These are phyloP conservation scores for Amphiprion clarkii DNA, from an alignment of 2,797 vertebrate genomes.

Conservation along the genomic window DNA sequence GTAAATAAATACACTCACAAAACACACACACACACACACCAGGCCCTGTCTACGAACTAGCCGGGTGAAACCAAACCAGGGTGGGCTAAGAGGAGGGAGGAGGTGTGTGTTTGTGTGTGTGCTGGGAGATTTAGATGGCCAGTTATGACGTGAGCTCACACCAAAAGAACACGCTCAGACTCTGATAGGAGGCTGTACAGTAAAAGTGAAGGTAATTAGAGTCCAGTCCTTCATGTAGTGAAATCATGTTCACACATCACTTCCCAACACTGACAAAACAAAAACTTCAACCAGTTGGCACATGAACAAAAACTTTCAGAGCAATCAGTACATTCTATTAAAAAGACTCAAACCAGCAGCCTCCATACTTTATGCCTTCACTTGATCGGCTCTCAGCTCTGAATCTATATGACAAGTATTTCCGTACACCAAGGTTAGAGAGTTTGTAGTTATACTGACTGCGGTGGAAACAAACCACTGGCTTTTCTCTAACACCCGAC, in stretches of 20 bases:
- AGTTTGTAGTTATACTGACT: too few relatives aligned
- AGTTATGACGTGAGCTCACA: conserved; percentile 32
- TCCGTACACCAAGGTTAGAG: too few relatives aligned
- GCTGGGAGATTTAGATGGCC: conserved; percentile 21
- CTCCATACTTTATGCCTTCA: too few relatives aligned
- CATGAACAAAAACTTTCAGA: not conserved
- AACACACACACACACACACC: conserved; percentile 32
- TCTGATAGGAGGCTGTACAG: conserved; percentile 33
- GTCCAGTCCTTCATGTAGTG: conserved; percentile 31
- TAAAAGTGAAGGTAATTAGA: conserved; percentile 65
- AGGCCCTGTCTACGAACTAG: conserved; percentile 70
- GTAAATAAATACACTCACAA: conserved; percentile 68
- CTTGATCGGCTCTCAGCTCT: too few relatives aligned
- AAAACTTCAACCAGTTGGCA: conserved; percentile 10
- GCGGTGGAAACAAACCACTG: too few relatives aligned
- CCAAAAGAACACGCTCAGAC: conserved; percentile 18
- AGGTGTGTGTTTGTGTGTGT: conserved; percentile 24
- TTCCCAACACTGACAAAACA: conserved; percentile 15
- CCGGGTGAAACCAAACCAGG: conserved; percentile 70
- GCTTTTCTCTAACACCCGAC: too few relatives aligned
- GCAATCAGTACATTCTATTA: not conserved
- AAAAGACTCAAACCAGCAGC: not conserved
- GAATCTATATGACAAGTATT: too few relatives aligned
- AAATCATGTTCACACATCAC: conserved; percentile 18
- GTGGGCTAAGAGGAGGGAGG: conserved; percentile 20